Evolutionary conservation across 92 coral and sea anemone species (phyloP).

Genomic region (Epizoanthus ramosus): DNA sequence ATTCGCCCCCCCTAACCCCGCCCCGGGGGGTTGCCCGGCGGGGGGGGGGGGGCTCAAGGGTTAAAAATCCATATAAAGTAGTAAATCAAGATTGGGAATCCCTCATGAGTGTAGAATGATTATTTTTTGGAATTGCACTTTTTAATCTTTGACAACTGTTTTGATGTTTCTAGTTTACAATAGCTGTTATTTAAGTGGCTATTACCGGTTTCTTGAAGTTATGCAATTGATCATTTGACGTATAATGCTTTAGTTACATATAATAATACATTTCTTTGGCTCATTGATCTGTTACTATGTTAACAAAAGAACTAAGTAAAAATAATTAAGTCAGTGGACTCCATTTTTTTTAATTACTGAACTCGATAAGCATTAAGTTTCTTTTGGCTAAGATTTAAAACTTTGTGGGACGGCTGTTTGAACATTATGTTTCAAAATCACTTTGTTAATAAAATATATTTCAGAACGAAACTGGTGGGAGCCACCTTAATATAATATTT

Average conservation of each 20-base stretch:
- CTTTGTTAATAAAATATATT: neutral
- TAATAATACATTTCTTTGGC: neutral
- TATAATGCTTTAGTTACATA: too few species aligned
- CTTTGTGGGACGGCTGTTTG: neutral
- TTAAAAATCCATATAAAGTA: too few species aligned
- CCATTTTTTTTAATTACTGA: neutral
- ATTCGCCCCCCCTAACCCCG: too few species aligned
- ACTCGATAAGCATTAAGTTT: too few species aligned
- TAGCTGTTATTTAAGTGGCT: constrained; percentile 1
- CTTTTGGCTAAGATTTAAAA: neutral
- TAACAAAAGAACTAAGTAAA: neutral
- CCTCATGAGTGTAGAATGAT: too few species aligned
- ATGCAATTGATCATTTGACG: neutral
- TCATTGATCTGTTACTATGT: neutral
- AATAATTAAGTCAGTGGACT: neutral
- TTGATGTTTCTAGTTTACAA: neutral
- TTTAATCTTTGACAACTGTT: too few species aligned
- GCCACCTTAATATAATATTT: neutral
- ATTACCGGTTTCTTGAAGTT: neutral
- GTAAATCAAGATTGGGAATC: too few species aligned
- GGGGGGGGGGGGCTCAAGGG: too few species aligned
- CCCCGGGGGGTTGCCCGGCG: too few species aligned
- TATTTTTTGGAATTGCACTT: too few species aligned
- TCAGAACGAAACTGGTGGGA: neutral
- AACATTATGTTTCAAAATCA: neutral